These are phyloP conservation scores for Synergus itoensis DNA, from an alignment of 2,888 invertebrate species.

Conservation along the genomic window DNA sequence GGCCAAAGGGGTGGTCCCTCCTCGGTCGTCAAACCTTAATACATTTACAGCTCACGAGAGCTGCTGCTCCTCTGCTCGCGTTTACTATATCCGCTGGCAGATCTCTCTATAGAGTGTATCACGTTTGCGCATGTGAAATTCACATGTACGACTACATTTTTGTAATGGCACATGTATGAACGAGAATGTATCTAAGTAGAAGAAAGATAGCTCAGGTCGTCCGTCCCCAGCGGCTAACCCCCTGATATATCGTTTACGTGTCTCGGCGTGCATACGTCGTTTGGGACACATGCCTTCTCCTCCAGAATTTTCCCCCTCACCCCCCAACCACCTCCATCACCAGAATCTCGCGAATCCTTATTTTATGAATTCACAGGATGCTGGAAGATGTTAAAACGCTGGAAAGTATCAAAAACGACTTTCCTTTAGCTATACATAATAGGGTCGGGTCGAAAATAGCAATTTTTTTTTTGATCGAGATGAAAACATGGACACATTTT, in stretches of 20 bases:
- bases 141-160: constrained; percentile 67
- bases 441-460: too few species aligned
- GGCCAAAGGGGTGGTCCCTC: constrained; percentile 70
- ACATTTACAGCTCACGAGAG: constrained; percentile 76
- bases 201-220: constrained; percentile 77
- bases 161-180: constrained; percentile 49
- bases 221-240: constrained; percentile 78
- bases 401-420: constrained; percentile 28
- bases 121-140: constrained; percentile 71
- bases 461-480: too few species aligned
- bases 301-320: constrained; percentile 46
- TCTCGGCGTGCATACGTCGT: constrained; percentile 77
- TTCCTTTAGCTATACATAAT: not conserved
- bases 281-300: constrained; percentile 74
- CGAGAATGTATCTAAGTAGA: constrained; percentile 69
- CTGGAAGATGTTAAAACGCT: constrained; percentile 62
- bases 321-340: constrained; percentile 48
- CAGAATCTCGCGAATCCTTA: constrained; percentile 68
- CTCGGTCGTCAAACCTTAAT: constrained; percentile 77
- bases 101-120: constrained; percentile 73
- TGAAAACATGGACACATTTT: too few species aligned
- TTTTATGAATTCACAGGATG: constrained; percentile 74
- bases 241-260: constrained; percentile 78
- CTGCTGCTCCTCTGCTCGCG: constrained; percentile 55
- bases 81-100: constrained; percentile 64